Conservation (phyloP, 1,140 invertebrate species). For the Drosophila takahashii region DNA sequence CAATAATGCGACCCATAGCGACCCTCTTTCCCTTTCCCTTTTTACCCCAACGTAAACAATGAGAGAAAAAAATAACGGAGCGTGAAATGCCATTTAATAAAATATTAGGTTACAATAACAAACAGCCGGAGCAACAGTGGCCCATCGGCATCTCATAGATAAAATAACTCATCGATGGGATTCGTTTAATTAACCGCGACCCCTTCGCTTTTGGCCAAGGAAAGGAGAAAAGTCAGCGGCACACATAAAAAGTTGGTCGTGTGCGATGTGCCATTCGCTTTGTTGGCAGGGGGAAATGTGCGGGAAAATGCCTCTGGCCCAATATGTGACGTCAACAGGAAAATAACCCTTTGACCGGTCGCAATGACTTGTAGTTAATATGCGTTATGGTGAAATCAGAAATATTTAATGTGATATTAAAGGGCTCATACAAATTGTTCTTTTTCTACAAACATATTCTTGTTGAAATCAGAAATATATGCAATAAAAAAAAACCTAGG, state of each 20-base stretch:
- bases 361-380: slow-evolving; percentile 6
- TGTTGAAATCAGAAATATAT: too few species aligned
- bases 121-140: slow-evolving; percentile 34
- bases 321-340: slow-evolving; percentile 13
- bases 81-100: slow-evolving; percentile 78
- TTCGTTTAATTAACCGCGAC: slow-evolving; percentile 70
- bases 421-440: neutral
- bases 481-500: too few species aligned
- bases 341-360: slow-evolving; percentile 5
- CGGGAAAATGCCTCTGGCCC: slow-evolving; percentile 5
- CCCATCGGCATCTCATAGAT: slow-evolving; percentile 72
- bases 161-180: slow-evolving; percentile 63
- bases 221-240: slow-evolving; percentile 7
- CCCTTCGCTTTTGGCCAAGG: slow-evolving; percentile 26
- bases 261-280: slow-evolving; percentile 15
- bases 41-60: too few species aligned
- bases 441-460: too few species aligned
- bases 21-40: neutral
- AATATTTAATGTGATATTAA: neutral
- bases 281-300: slow-evolving; percentile 3
- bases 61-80: slow-evolving; percentile 43
- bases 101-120: slow-evolving; percentile 75
- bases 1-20: slow-evolving; percentile 46
- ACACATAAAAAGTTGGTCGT: slow-evolving; percentile 32
- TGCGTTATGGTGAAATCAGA: slow-evolving; percentile 6